Evolutionary conservation across 2,888 invertebrate species (phyloP), one percentile per base, ranked within the genome.

Genomic region (Synergus gifuensis): DNA sequence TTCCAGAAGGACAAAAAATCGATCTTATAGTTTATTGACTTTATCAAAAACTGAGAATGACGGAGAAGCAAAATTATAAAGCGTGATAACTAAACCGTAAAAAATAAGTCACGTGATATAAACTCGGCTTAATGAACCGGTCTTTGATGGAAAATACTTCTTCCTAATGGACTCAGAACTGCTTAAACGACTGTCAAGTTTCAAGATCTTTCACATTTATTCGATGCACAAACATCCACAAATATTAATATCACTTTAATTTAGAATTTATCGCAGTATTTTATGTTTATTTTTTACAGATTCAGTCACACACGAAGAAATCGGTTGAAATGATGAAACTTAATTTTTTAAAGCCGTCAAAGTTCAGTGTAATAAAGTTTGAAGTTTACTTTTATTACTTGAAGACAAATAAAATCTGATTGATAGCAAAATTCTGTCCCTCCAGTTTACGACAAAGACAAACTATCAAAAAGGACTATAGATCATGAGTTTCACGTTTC

Each of bases 141-240:
- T 73, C 36, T 73, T 12, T 60, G 60, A 22, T 60, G 60, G 60
- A 22, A 54, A 36, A 54, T 28, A 54, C 54, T 54, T 73, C 54
- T 73, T 73, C 49, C 16, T 73, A 73, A 73, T 73, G 73, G 73
- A 73, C 73, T 73, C 9, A 54, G 54, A 73, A n/a, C 49, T 8
- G 22, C 18, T 73, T 73, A 73, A 73, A 73, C 54, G 73, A 73
- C 54, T 73, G 54, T 54, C 73, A 73, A 36, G 73, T n/a, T 73
- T 73, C 36, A 36, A 28, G 36, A 73, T 54, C 54, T 40, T 9
- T 54, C 16, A 54, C 54, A 54, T 49, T 54, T 54, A 73, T 73
- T 73, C 49, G 46, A 46, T 49, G n/a, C n/a, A 28, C 16, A 69
- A 69, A 69, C 46, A 46, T 69, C 18, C 8, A 9, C 49, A 28